Percentiles rank a stretch among this genome's conserved stretches.
These are phyloP conservation scores for Entomobrya proxima DNA, from an alignment of 2,888 invertebrate genomes.

Conservation along the genomic window DNA sequence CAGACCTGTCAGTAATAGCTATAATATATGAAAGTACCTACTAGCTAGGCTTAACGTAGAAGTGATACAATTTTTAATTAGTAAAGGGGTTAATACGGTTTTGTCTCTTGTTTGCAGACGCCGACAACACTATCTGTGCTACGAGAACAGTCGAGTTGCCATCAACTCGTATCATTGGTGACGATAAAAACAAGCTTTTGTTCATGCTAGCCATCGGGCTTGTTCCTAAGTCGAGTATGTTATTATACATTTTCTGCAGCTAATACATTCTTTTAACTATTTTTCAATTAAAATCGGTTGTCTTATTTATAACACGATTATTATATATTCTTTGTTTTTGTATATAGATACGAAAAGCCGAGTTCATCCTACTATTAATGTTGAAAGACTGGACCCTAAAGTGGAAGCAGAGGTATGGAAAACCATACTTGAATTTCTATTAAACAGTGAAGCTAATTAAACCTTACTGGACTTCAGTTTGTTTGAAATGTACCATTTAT, in stretches of 20 bases:
- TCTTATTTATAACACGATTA: no score
- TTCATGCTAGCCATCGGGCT: slow-evolving; percentile 57
- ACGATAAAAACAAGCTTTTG: slow-evolving; percentile 52
- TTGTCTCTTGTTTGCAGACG: neutral
- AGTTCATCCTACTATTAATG: neutral
- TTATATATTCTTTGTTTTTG: no score
- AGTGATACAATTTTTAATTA: no score
- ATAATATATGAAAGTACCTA: no score
- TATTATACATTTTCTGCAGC: neutral
- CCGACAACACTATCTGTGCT: slow-evolving; percentile 22
- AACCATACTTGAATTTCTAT: neutral
- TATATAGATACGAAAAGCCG: neutral
- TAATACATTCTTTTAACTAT: no score
- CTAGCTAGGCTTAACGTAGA: no score
- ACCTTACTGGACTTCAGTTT: no score
- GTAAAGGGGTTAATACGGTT: neutral
- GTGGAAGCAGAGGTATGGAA: slow-evolving; percentile 42
- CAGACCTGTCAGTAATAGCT: neutral
- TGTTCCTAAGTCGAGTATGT: slow-evolving; percentile 26
- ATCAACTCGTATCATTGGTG: neutral
- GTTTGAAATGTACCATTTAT: neutral
- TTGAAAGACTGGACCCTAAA: slow-evolving; percentile 40
- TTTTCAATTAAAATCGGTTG: no score
- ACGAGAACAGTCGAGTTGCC: slow-evolving; percentile 57
- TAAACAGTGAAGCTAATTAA: no score